These are phyloP conservation scores for Hirtodrosophila histrioides DNA, from an alignment of 2,888 invertebrate species.

Conservation along the genomic window DNA sequence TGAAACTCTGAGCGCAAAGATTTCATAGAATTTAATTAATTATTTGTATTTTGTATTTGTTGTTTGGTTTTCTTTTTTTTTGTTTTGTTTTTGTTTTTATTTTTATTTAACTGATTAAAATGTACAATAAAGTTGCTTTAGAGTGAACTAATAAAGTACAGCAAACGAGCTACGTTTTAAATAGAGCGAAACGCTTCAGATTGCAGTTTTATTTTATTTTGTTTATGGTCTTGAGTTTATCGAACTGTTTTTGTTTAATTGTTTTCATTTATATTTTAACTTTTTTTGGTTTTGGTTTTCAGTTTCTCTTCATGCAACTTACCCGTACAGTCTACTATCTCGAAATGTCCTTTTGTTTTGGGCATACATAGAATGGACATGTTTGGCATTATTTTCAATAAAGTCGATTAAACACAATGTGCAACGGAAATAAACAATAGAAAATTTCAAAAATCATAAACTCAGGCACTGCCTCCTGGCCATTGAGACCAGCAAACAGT, in stretches of 20 bases:
- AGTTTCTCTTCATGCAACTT: constrained; percentile 84
- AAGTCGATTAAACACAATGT: constrained; percentile 44
- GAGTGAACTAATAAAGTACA: constrained; percentile 75
- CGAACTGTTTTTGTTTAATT: constrained; percentile 26
- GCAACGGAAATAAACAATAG: constrained; percentile 43
- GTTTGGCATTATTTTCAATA: constrained; percentile 44
- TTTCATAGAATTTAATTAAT: constrained; percentile 51
- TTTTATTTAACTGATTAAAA: constrained; percentile 52
- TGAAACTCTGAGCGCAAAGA: constrained; percentile 69
- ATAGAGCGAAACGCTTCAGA: constrained; percentile 63
- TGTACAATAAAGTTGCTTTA: constrained; percentile 66
- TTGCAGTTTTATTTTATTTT: constrained; percentile 46
- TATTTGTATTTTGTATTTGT: background rate
- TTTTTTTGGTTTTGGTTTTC: constrained; percentile 35
- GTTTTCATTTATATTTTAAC: background rate
- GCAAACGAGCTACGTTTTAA: constrained; percentile 72
- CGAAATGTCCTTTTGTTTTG: constrained; percentile 89
- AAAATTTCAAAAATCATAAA: constrained; percentile 40
- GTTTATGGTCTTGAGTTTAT: constrained; percentile 27
- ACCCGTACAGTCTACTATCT: constrained; percentile 95
- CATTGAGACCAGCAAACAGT: background rate
- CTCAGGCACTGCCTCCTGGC: constrained; percentile 9
- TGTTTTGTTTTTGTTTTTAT: constrained; percentile 19
- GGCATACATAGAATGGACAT: constrained; percentile 59
- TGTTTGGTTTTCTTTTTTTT: too few relatives aligned